A percentile compares a stretch with the other conserved stretches of the same genome.
These are phyloP conservation scores for Hucho hucho DNA, from an alignment of 2,113 vertebrate species.

Conservation along the genomic window DNA sequence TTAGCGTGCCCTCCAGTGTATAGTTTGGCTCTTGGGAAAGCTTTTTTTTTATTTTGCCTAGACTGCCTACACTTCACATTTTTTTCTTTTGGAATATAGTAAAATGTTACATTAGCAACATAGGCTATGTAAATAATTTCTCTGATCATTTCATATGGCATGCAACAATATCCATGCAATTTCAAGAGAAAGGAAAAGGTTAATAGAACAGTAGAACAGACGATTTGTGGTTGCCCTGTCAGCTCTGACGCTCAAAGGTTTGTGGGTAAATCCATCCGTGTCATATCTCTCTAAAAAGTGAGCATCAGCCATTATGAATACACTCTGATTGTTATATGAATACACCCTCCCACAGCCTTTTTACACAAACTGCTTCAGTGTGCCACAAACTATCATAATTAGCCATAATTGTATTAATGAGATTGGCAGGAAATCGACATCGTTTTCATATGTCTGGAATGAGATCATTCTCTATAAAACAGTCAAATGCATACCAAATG, in stretches of 20 bases:
- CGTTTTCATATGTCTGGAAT: constrained; percentile 21
- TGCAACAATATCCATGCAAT: no score
- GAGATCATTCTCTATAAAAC: neutral
- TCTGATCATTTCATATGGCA: no score
- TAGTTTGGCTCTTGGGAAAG: neutral
- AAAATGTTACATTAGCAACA: neutral
- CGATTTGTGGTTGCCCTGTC: neutral
- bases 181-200: no score
- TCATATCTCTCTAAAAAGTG: constrained; percentile 18
- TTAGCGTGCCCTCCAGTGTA: no score
- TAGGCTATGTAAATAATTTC: no score
- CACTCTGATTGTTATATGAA: constrained; percentile 51
- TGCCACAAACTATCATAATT: constrained; percentile 55
- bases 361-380: constrained; percentile 38
- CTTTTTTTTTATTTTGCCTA: neutral
- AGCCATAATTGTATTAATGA: constrained; percentile 57
- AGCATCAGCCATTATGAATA: constrained; percentile 49
- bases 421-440: constrained; percentile 38
- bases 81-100: neutral
- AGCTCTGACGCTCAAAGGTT: constrained; percentile 54
- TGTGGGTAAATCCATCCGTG: constrained; percentile 68
- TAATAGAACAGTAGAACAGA: no score
- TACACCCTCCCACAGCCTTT: constrained; percentile 24
- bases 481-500: constrained; percentile 19
- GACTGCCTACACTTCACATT: neutral